Conservation (phyloP, 1,140 invertebrate species). For the Drosophila pruinosa region DNA sequence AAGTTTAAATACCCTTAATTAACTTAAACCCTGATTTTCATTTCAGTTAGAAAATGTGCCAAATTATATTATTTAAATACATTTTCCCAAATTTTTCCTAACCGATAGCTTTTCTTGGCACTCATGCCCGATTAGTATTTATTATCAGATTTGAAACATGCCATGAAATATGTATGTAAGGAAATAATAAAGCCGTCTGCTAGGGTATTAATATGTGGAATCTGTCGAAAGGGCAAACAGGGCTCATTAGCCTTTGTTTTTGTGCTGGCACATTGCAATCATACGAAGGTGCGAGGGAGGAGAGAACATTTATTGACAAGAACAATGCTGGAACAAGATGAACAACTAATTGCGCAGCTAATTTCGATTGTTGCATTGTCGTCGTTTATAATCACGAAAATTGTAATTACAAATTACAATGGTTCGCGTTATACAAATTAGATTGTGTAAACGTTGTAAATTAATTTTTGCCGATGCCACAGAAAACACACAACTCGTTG, state of each 20-base stretch:
- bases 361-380: conserved; percentile 76
- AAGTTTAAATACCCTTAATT: conserved; percentile 12
- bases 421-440: conserved; percentile 45
- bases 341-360: conserved; percentile 78
- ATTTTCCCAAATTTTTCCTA: too few relatives aligned
- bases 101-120: too few relatives aligned
- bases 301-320: conserved; percentile 26
- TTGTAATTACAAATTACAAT: conserved; percentile 81
- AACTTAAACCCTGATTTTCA: background rate
- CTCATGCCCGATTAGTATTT: too few relatives aligned
- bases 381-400: conserved; percentile 70
- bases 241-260: conserved; percentile 71
- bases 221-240: conserved; percentile 26
- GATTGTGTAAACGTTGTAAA: conserved; percentile 55
- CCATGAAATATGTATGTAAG: too few relatives aligned
- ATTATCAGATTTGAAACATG: too few relatives aligned
- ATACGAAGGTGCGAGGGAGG: background rate
- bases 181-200: background rate
- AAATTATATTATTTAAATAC: background rate
- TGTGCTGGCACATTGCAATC: conserved; percentile 13
- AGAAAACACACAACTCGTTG: conserved; percentile 8
- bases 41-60: background rate
- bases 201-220: conserved; percentile 19
- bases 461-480: conserved; percentile 34
- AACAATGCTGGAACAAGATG: conserved; percentile 50